Conservation (phyloP, 2,888 invertebrate species). For the Lissocephala sabroskyi region DNA sequence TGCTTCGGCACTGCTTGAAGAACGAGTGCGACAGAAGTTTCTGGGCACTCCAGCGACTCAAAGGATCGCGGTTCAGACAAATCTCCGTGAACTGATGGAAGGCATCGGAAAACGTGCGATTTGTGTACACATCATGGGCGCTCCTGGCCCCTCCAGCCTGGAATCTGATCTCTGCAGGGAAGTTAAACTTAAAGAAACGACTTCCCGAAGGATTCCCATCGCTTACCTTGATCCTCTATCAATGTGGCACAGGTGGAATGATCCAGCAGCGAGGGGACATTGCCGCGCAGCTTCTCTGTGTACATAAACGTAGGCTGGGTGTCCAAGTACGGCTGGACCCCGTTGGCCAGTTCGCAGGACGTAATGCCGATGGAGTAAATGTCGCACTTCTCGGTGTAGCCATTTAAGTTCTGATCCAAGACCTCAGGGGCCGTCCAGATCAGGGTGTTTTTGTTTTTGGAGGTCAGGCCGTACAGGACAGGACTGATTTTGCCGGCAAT, state of each 20-base stretch:
- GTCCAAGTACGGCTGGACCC: conserved; percentile 88
- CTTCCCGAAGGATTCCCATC: neutral
- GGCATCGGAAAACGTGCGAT: conserved; percentile 80
- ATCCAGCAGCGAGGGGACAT: conserved; percentile 83
- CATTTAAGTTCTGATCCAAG: conserved; percentile 88
- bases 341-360: conserved; percentile 84
- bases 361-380: conserved; percentile 93
- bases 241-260: conserved; percentile 78
- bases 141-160: conserved; percentile 5
- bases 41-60: conserved; percentile 79
- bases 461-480: conserved; percentile 83
- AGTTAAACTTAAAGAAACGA: neutral
- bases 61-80: conserved; percentile 80
- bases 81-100: conserved; percentile 86
- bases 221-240: conserved; percentile 40
- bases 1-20: conserved; percentile 78
- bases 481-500: conserved; percentile 80
- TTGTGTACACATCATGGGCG: conserved; percentile 74
- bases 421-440: conserved; percentile 96
- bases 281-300: conserved; percentile 87
- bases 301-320: conserved; percentile 92
- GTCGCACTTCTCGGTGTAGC: conserved; percentile 92
- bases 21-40: conserved; percentile 82
- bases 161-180: conserved; percentile 2
- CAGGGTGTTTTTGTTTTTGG: conserved; percentile 76